A percentile compares a stretch with the other conserved stretches of the same genome.
These are phyloP conservation scores for Iphiclides podalirius DNA, from an alignment of 2,888 invertebrate genomes.

Conservation along the genomic window DNA sequence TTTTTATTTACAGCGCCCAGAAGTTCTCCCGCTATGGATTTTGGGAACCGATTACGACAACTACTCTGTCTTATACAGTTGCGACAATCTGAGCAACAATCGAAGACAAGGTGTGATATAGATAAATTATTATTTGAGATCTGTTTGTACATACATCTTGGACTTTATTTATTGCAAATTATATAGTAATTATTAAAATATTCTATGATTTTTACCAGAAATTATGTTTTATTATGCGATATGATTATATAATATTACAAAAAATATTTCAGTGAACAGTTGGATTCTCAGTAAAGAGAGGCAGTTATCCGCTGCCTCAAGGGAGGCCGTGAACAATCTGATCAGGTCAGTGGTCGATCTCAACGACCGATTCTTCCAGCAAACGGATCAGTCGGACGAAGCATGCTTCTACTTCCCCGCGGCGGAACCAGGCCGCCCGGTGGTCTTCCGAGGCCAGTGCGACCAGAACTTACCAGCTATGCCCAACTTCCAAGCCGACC, in stretches of 20 bases:
- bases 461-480: slow-evolving; percentile 27
- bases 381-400: slow-evolving; percentile 42
- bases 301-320: slow-evolving; percentile 32
- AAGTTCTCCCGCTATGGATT: slow-evolving; percentile 64
- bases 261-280: slow-evolving; percentile 52
- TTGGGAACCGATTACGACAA: slow-evolving; percentile 82
- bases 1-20: slow-evolving; percentile 36
- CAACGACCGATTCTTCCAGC: slow-evolving; percentile 42
- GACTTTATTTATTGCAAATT: too few species aligned
- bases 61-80: slow-evolving; percentile 83
- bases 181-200: too few species aligned
- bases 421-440: slow-evolving; percentile 34
- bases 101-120: slow-evolving; percentile 62
- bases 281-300: slow-evolving; percentile 61
- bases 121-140: background rate
- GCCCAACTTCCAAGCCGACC: slow-evolving; percentile 30
- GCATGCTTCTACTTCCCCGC: slow-evolving; percentile 63
- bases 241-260: too few species aligned
- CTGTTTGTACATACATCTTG: too few species aligned
- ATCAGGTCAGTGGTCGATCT: slow-evolving; percentile 41
- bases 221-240: too few species aligned
- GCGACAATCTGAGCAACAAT: slow-evolving; percentile 66
- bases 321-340: slow-evolving; percentile 47
- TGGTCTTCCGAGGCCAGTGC: slow-evolving; percentile 39
- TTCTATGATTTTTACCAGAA: too few species aligned